Evolutionary conservation across 2,888 invertebrate genomes (phyloP).

Genomic region (Hetaerina titia): DNA sequence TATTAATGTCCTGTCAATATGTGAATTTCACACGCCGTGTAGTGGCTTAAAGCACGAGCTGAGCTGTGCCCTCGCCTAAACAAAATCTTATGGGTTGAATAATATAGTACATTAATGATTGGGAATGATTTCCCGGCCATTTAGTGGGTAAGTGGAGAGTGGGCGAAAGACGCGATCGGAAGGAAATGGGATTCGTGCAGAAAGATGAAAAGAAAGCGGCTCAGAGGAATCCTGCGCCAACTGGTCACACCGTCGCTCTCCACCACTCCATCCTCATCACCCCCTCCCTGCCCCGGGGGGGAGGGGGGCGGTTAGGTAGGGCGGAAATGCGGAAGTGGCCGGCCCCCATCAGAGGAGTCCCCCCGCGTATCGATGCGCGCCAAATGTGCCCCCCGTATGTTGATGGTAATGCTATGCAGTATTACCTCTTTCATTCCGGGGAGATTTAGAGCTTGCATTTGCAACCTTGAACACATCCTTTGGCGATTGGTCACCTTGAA

Average conservation of each 20-base stretch:
- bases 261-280: background rate
- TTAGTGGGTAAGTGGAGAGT: too few relatives aligned
- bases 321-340: conserved; percentile 15
- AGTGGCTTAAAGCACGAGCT: too few relatives aligned
- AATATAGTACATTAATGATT: too few relatives aligned
- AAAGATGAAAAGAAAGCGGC: too few relatives aligned
- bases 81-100: too few relatives aligned
- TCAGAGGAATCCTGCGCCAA: background rate
- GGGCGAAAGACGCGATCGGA: too few relatives aligned
- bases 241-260: background rate
- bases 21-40: too few relatives aligned
- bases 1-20: too few relatives aligned
- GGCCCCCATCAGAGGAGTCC: background rate
- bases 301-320: background rate
- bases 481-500: background rate
- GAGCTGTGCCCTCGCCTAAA: too few relatives aligned
- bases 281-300: background rate
- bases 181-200: too few relatives aligned
- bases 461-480: background rate
- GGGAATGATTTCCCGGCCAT: too few relatives aligned
- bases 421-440: background rate
- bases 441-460: background rate
- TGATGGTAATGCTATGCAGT: background rate
- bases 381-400: background rate
- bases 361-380: background rate